Conservation (phyloP, 1,140 invertebrate species). For the Apis laboriosa region DNA sequence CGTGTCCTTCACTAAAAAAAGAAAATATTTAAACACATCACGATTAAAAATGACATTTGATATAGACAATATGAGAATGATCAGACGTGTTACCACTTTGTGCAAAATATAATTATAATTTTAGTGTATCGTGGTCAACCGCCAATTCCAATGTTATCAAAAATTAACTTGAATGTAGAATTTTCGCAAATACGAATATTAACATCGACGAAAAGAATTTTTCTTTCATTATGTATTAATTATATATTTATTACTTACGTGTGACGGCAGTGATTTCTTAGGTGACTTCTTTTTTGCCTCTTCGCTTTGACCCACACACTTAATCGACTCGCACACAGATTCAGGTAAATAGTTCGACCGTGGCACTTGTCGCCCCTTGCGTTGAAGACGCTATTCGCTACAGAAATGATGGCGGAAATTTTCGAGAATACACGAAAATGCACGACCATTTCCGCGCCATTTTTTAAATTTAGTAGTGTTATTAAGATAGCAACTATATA, state of each 20-base stretch:
- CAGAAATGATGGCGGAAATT: conserved; percentile 25
- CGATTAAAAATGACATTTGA: neutral
- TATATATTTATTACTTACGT: conserved; percentile 54
- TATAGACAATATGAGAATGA: neutral
- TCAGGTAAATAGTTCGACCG: conserved; percentile 54
- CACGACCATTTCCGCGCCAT: conserved; percentile 12
- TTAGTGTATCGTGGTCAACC: conserved; percentile 24
- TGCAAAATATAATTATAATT: conserved; percentile 73
- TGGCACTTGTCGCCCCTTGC: conserved; percentile 53
- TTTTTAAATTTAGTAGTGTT: neutral
- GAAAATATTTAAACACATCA: conserved; percentile 35
- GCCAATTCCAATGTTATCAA: conserved; percentile 52
- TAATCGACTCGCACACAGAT: conserved; percentile 52
- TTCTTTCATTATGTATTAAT: conserved; percentile 43
- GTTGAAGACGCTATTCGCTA: conserved; percentile 41
- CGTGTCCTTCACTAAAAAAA: conserved; percentile 78
- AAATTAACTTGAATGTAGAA: conserved; percentile 42
- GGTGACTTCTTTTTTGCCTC: conserved; percentile 58
- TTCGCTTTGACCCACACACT: conserved; percentile 51
- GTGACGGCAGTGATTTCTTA: conserved; percentile 42
- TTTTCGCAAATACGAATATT: conserved; percentile 1
- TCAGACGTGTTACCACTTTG: conserved; percentile 73
- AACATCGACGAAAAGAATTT: conserved; percentile 16
- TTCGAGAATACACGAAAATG: conserved; percentile 11
- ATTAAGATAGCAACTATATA: neutral